phyloP scores from a whole-genome alignment of 2,113 vertebrate species.

The Pygathrix nemaeus region DNA sequence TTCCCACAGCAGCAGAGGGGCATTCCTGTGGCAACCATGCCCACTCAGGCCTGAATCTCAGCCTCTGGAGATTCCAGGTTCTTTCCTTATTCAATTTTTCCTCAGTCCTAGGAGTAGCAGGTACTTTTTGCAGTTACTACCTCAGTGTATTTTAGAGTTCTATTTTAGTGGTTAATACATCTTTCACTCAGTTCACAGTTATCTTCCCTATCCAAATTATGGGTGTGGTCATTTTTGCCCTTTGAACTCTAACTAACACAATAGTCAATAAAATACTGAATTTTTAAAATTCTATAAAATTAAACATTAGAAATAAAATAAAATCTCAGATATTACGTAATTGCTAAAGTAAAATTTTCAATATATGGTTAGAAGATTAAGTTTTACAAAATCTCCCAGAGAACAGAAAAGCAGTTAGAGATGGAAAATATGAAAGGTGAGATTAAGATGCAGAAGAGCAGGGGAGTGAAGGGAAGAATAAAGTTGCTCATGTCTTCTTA shows the following conservation, averaged over 20 bases:
- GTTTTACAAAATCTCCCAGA: background rate
- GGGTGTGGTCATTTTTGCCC: background rate
- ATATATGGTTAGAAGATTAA: slow-evolving; percentile 9
- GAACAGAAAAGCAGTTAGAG: background rate
- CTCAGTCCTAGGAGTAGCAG: background rate
- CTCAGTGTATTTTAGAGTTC: background rate
- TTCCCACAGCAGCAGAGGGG: background rate
- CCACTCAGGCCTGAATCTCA: background rate
- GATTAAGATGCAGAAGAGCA: background rate
- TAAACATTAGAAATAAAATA: background rate
- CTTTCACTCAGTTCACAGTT: slow-evolving; percentile 10
- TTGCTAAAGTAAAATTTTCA: slow-evolving; percentile 16
- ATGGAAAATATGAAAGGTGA: background rate
- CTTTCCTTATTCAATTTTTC: background rate
- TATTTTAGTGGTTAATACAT: background rate
- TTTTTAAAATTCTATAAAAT: slow-evolving; percentile 2
- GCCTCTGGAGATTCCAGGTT: background rate
- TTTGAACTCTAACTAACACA: background rate
- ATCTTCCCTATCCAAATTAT: background rate
- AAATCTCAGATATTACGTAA: background rate
- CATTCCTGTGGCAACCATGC: background rate
- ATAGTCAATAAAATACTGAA: background rate
- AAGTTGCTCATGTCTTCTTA: background rate
- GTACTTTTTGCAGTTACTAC: background rate
- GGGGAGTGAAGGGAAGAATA: rapidly evolving